Conservation (phyloP, 2,888 invertebrate species). For the Mayetiola destructor region DNA sequence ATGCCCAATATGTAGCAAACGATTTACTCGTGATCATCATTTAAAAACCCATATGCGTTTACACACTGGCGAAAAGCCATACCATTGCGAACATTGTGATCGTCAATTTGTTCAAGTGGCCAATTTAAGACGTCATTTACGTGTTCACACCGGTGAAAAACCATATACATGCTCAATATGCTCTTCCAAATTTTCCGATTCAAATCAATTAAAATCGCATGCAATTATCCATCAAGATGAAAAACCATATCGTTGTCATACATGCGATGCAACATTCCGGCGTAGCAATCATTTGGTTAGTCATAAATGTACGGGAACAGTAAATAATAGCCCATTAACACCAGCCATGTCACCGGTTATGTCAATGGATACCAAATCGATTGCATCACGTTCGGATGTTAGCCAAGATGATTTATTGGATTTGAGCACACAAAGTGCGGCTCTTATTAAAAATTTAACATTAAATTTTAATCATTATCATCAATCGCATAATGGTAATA, state of each 20-base stretch:
- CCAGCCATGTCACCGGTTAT: conserved; percentile 25
- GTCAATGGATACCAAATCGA: conserved; percentile 28
- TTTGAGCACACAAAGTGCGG: conserved; percentile 16
- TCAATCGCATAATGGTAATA: background rate
- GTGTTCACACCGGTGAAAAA: conserved; percentile 83
- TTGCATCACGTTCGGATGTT: conserved; percentile 28
- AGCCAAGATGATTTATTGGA: conserved; percentile 25
- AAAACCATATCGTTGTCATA: conserved; percentile 71
- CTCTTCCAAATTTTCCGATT: conserved; percentile 75
- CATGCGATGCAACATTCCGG: conserved; percentile 66
- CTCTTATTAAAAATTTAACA: background rate
- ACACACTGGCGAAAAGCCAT: conserved; percentile 88
- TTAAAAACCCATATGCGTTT: conserved; percentile 84
- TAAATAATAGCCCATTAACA: conserved; percentile 33
- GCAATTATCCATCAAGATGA: conserved; percentile 78
- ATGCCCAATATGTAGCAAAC: conserved; percentile 79
- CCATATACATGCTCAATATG: conserved; percentile 80
- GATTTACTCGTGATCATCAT: conserved; percentile 86
- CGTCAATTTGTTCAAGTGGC: conserved; percentile 89
- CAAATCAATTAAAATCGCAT: conserved; percentile 84
- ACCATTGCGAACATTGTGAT: conserved; percentile 82
- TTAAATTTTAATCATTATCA: background rate
- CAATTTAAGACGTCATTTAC: conserved; percentile 71
- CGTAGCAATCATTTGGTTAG: conserved; percentile 75
- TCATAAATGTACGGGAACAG: conserved; percentile 62